phyloP scores from a whole-genome alignment of 2,888 invertebrate species.

The Drosophila mimetica region DNA sequence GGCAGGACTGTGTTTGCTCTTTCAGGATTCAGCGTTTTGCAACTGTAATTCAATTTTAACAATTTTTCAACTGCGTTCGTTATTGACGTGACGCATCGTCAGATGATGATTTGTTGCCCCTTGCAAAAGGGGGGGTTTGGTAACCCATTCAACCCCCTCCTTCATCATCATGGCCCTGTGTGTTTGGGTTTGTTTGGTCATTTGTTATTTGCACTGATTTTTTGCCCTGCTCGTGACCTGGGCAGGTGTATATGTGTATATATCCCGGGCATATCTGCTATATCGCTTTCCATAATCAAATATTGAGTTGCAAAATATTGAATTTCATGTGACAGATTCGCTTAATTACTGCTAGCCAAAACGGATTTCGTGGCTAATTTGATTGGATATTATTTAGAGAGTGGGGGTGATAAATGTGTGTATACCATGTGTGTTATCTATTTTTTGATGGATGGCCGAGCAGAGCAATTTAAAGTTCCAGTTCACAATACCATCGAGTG shows the following conservation, averaged over 20 bases:
- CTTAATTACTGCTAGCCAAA: slow-evolving; percentile 58
- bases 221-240: slow-evolving; percentile 35
- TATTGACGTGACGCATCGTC: slow-evolving; percentile 82
- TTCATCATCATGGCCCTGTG: neutral
- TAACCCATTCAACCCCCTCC: neutral
- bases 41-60: slow-evolving; percentile 82
- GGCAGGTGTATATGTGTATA: slow-evolving; percentile 4
- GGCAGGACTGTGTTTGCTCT: slow-evolving; percentile 50
- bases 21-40: slow-evolving; percentile 74
- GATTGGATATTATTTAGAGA: slow-evolving; percentile 32
- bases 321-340: slow-evolving; percentile 49
- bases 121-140: neutral
- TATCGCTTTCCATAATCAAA: slow-evolving; percentile 70
- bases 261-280: slow-evolving; percentile 10
- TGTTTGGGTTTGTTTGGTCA: slow-evolving; percentile 58
- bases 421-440: neutral
- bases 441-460: slow-evolving; percentile 3
- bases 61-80: slow-evolving; percentile 82
- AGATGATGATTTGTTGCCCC: slow-evolving; percentile 79
- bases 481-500: neutral
- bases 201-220: slow-evolving; percentile 74
- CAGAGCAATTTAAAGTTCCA: neutral
- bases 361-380: slow-evolving; percentile 42
- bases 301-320: slow-evolving; percentile 68
- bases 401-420: slow-evolving; percentile 5